Base-by-base conservation (phyloP, 2,797 vertebrate species). In the Sebastes oblongus region DNA sequence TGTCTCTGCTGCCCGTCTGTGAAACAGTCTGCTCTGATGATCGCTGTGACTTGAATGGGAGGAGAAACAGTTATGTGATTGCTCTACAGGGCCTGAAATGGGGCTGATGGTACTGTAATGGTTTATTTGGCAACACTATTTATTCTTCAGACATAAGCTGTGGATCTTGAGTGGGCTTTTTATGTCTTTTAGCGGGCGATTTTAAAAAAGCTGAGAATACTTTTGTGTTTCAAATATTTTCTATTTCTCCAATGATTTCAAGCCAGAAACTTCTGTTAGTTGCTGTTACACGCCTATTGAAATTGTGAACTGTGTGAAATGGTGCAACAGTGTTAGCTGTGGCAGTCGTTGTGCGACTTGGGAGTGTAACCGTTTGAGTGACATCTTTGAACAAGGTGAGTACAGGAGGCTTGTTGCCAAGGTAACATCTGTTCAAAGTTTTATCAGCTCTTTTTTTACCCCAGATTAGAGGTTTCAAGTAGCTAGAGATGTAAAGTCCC, bases 401-500 rank as follows among this genome's bases (percentile, higher is more conserved):
- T 60, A 77, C 61, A 77, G 66, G 71, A 87, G 65, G 54, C 50
- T 67, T 77, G 88, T 89, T 89, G 80, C 85, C 77, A 88, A 70
- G 85, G 86, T 76, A 82, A 89, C 85, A 73, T 62, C 71, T 82
- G 69, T 85, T 89, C 80, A 86, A 85, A 85, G 82, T 80, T 81
- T 79, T 76, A 76, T 78, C 30, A 62, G 59, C 39, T 78, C 60
- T 13, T 66, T 30, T 29, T 75, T 61, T 73, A 62, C 55, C 42
- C 24, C 52, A 71, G 34, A 78, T 86, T 66, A 82, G 56, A 73
- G 10, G 54, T 77, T 76, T 82, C 65, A 75, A 72, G 59, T 46
- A 46, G 25, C 59, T 55, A 22, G 36, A 78, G 71, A 76, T 27
- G 30, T 71, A 50, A n/a, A 72, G 68, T 77, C 72, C 66, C 62